Conservation (phyloP, 2,797 vertebrate genomes). For the Melopsittacus undulatus region DNA sequence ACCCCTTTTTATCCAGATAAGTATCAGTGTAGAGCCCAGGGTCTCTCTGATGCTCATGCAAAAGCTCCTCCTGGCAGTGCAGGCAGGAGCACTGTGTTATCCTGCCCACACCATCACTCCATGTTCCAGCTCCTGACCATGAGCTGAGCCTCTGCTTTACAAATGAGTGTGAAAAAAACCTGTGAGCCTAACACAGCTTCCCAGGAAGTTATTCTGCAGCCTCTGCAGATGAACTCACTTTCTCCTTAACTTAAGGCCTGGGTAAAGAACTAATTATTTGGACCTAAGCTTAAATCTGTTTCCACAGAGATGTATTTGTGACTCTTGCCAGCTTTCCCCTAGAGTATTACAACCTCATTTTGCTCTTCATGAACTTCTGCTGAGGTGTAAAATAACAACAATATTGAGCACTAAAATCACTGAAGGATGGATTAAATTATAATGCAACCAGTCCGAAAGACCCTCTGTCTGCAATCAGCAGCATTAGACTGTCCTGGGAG, state of each 20-base stretch:
- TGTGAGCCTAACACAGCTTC: accelerated
- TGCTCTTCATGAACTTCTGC: conserved; percentile 59
- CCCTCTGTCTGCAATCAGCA: background rate
- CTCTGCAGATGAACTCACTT: background rate
- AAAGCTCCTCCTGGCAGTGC: background rate
- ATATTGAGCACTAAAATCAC: conserved; percentile 19
- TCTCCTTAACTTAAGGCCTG: conserved; percentile 24
- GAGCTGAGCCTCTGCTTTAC: background rate
- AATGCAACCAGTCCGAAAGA: conserved; percentile 21
- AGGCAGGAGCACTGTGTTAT: background rate
- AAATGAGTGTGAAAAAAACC: background rate
- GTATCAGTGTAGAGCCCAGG: background rate
- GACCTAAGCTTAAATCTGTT: conserved; percentile 58
- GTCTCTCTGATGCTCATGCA: accelerated
- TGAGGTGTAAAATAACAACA: conserved; percentile 66
- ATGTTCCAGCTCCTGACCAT: accelerated
- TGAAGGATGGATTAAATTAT: conserved; percentile 64
- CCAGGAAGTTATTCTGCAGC: background rate
- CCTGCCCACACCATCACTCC: accelerated
- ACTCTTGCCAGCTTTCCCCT: conserved; percentile 56
- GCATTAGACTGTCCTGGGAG: background rate
- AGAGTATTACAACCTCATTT: conserved; percentile 60
- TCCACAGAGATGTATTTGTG: conserved; percentile 59
- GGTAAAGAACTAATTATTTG: conserved; percentile 52
- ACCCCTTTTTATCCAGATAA: background rate